Base-by-base conservation (phyloP, 2,888 invertebrate species). In the Onchidella celtica region DNA sequence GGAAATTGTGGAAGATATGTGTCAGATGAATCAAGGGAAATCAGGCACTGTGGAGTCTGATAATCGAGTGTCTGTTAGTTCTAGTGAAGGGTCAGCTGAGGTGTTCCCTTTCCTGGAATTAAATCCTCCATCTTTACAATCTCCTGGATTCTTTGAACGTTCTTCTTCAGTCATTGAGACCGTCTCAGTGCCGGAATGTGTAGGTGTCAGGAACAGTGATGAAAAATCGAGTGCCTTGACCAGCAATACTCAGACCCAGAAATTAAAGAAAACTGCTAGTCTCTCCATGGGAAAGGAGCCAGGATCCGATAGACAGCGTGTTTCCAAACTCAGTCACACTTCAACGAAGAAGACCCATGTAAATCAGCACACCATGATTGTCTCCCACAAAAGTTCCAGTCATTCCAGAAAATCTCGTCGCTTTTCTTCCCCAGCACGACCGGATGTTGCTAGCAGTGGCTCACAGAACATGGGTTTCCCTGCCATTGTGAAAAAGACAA, bases 141-240 rank as follows among this genome's bases (percentile, higher is more conserved):
- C 47, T 27, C 29, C n/a, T 24, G 65, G 55, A 29, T 4, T 47
- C 11, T 66, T 76, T 24, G 14, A 6, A 9, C 29, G 57, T 66
- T 68, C 76, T 2, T 55, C 65, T 11, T 76, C 76, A 9, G 57
- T 72, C 38, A 75, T 80, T 40, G 75, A 80, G 61, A 80, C 74
- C 21, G 80, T 80, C 27, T 69, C 80, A n/a, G 40, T 80, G 24
- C 65, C 79, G 14, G 79, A 63, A 29, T 73, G 59, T 55, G 29
- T 79, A 24, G 57, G 63, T 70, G 79, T 79, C 17, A 34, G 40
- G 4, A 34, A 34, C 2, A 36, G 24, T 32, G 65, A 63, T 47
- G 65, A 75, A 27, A n/a, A 32, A n/a, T 21, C 57, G 17, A 32
- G 4, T 34, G n/a, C 11, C n/a, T 14, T 57, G 3, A 34, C 36